Evolutionary conservation across 2,888 invertebrate genomes (phyloP).

Genomic region (Amorpha juglandis): DNA sequence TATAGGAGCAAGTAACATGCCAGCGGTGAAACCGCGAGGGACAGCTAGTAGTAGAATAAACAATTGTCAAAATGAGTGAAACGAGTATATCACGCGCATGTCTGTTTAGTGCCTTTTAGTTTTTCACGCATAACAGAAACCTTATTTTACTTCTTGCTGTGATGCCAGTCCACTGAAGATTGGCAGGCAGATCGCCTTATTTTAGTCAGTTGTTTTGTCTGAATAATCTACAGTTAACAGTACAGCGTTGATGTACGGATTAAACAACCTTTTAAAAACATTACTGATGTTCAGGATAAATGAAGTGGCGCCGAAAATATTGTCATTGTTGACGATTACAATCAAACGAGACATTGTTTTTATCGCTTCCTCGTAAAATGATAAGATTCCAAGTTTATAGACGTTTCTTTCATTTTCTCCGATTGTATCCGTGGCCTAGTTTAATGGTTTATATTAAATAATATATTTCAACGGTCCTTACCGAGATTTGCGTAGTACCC

Average conservation of each 20-base stretch:
- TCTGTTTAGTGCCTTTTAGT: not conserved
- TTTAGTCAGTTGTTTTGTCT: too few relatives aligned
- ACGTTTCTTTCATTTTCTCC: constrained; percentile 6
- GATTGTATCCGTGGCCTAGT: constrained; percentile 3
- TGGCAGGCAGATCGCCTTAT: too few relatives aligned
- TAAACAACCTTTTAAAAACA: not conserved
- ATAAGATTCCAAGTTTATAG: constrained; percentile 9
- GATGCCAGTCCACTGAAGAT: too few relatives aligned
- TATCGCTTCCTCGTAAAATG: constrained; percentile 15
- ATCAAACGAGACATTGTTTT: constrained; percentile 20
- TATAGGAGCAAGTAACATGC: too few relatives aligned
- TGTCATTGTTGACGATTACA: constrained; percentile 14
- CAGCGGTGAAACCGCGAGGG: too few relatives aligned
- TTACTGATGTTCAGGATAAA: not conserved
- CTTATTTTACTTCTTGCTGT: too few relatives aligned
- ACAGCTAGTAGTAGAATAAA: too few relatives aligned
- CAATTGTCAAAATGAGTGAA: too few relatives aligned
- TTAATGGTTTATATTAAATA: constrained; percentile 2
- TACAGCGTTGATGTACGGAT: not conserved
- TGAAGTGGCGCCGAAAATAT: constrained; percentile 14
- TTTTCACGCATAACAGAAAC: not conserved
- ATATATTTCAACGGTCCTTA: constrained; percentile 56
- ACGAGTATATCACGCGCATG: not conserved
- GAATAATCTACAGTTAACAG: too few relatives aligned
- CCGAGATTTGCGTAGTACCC: constrained; percentile 83